Percentiles rank a stretch among this genome's conserved stretches.
These are phyloP conservation scores for Melikaiella ostensackeni DNA, from an alignment of 2,888 invertebrate genomes.

Conservation along the genomic window DNA sequence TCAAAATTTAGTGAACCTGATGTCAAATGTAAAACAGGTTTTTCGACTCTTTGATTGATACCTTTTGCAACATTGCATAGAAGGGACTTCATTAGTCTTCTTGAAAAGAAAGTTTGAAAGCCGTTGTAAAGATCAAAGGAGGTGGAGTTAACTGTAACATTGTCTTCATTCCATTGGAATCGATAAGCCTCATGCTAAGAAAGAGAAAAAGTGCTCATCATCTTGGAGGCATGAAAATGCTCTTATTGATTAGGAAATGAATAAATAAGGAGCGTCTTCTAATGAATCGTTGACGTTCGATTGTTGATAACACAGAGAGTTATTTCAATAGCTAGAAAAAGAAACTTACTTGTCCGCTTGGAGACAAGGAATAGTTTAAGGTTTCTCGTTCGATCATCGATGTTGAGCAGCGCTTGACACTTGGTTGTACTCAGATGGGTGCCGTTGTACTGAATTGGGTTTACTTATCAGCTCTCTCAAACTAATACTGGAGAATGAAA, in stretches of 20 bases:
- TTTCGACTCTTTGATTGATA: not conserved
- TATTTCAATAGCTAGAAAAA: no score
- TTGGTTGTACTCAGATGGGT: no score
- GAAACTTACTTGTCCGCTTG: no score
- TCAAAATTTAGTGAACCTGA: not conserved
- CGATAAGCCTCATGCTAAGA: slow-evolving; percentile 12
- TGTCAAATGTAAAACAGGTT: not conserved
- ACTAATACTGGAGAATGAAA: no score
- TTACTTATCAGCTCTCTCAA: no score
- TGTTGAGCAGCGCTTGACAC: no score
- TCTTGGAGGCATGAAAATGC: not conserved
- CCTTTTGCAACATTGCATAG: not conserved
- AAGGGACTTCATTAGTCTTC: not conserved
- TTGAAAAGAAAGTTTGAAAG: slow-evolving; percentile 7
- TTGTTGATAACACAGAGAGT: not conserved
- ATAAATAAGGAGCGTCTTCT: not conserved
- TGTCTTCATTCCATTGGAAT: not conserved
- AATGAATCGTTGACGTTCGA: not conserved
- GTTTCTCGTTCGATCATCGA: no score
- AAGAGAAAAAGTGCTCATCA: slow-evolving; percentile 21
- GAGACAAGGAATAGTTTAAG: no score
- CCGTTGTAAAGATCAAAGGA: not conserved
- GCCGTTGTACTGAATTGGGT: no score
- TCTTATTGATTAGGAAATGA: not conserved
- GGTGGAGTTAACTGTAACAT: slow-evolving; percentile 23